phyloP scores from a whole-genome alignment of 2,797 vertebrate species.

The Lepus townsendii region DNA sequence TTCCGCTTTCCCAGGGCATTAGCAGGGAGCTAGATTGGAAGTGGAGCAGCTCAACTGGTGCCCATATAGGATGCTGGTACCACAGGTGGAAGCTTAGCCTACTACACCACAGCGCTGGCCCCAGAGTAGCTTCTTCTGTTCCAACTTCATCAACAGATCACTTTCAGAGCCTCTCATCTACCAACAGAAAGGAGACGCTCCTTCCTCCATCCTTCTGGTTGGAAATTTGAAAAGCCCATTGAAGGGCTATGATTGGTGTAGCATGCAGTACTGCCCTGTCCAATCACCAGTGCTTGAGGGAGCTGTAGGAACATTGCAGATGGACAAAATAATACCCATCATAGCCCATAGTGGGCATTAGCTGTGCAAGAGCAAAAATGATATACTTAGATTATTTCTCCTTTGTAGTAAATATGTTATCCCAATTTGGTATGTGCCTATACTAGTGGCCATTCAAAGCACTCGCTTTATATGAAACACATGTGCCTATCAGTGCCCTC shows the following conservation, averaged over 20 bases:
- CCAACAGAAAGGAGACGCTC: background rate
- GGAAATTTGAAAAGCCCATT: background rate
- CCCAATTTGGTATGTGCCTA: background rate
- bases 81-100: no score
- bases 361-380: conserved; percentile 13
- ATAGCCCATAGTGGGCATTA: background rate
- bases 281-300: background rate
- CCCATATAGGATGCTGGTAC: no score
- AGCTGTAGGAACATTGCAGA: background rate
- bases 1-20: no score
- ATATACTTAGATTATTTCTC: background rate
- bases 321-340: background rate
- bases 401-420: background rate
- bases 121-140: background rate
- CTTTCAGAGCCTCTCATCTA: background rate
- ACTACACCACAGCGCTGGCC: no score
- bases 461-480: background rate
- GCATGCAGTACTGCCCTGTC: background rate
- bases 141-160: background rate
- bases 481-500: background rate
- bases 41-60: no score
- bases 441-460: background rate
- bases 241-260: background rate
- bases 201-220: background rate
- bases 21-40: no score